Base-by-base conservation (phyloP, 2,797 vertebrate genomes). In the Acanthiza pusilla region DNA sequence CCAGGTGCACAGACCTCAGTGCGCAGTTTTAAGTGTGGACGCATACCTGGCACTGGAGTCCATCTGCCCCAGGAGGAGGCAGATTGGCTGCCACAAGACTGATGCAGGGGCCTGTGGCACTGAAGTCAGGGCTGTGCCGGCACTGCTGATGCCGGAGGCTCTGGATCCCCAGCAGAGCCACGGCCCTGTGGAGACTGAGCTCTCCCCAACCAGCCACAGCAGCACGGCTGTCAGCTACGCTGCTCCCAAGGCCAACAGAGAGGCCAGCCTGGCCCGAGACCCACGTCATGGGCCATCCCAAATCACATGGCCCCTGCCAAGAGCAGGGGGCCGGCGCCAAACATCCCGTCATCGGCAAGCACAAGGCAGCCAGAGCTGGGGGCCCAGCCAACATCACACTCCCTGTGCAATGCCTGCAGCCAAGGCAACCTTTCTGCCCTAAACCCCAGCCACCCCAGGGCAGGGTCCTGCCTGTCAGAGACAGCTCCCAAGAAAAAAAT, bases 261-360 rank as follows among this genome's bases (percentile, higher is more conserved):
- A 71, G 65, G 83, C 61, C 7, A 22, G 89, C 57, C 65, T 53
- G 83, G 76, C 86, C 68, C 0, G 0, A 90, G 89, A 53, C 65
- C 36, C 62, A 82, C 1, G 2, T 91, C 85, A 85, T 1, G 2
- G 74, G 63, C 81, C 6, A 1, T 77, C 89, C 87, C 89, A 86
- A 70, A 91, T 71, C 16, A 3, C 72, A 79, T 5, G 1, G 6
- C 7, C 73, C 45, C 91, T 94, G 95, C 94, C 87, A 92, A 96
- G 50, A 94, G 65, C 57, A 30, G 50, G 67, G 71, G 63, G 87
- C 68, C 0, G 3, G 85, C 0, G 79, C 93, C 95, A 93, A 95
- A 55, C 70, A 93, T 78, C 91, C 85, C 55, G 4, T 93, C 93
- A 95, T 76, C 15, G 1, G 61, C 3, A 1, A 89, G 58, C 72